phyloP scores from a whole-genome alignment of 2,888 invertebrate genomes.

The Idaea dimidiata region DNA sequence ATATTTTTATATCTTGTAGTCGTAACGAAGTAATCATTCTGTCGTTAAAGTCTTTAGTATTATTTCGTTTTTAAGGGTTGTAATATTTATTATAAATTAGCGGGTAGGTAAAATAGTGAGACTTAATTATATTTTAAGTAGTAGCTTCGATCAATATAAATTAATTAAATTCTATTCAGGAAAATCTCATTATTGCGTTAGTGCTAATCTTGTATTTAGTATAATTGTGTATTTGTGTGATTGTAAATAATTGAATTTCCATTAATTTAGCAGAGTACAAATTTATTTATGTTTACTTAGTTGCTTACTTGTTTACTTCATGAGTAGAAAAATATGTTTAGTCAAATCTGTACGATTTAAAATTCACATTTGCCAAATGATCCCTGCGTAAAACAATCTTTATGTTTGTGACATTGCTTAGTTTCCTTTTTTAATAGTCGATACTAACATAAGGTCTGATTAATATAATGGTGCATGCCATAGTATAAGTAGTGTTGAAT shows the following conservation, averaged over 20 bases:
- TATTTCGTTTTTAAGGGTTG: slow-evolving; percentile 59
- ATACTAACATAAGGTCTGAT: slow-evolving; percentile 57
- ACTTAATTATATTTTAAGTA: slow-evolving; percentile 60
- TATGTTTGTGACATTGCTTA: slow-evolving; percentile 9
- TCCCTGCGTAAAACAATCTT: slow-evolving; percentile 21
- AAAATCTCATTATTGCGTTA: slow-evolving; percentile 47
- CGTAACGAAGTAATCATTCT: slow-evolving; percentile 34
- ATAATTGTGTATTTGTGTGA: slow-evolving; percentile 47
- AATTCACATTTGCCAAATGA: slow-evolving; percentile 31
- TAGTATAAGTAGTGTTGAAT: slow-evolving; percentile 67
- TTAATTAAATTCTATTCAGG: slow-evolving; percentile 42
- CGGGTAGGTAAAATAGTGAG: slow-evolving; percentile 57
- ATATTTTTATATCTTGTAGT: slow-evolving; percentile 22
- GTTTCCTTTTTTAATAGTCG: slow-evolving; percentile 23
- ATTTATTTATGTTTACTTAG: slow-evolving; percentile 64
- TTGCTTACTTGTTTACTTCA: slow-evolving; percentile 47
- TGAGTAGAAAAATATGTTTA: slow-evolving; percentile 32
- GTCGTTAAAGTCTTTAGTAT: slow-evolving; percentile 57
- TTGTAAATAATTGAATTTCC: slow-evolving; percentile 71
- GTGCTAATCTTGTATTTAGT: slow-evolving; percentile 44
- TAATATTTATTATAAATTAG: slow-evolving; percentile 53
- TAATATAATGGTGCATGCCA: slow-evolving; percentile 72
- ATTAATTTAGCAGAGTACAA: slow-evolving; percentile 77
- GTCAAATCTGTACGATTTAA: slow-evolving; percentile 16
- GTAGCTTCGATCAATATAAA: slow-evolving; percentile 47